Conservation (phyloP, 2,797 vertebrate species). For the Tokudaia tokunoshimensis region DNA sequence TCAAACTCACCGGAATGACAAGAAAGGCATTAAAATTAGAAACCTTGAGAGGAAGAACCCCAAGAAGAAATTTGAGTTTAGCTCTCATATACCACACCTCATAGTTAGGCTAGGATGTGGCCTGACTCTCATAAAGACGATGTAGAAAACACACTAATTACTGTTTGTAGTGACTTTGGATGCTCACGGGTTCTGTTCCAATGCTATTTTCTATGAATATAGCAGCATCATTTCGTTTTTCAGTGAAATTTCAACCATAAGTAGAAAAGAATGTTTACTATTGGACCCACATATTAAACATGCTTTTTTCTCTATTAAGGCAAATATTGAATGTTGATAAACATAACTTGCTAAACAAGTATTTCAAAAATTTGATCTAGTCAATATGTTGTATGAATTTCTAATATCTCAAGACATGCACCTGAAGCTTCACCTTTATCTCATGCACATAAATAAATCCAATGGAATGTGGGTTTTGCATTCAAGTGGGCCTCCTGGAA, state of each 20-base stretch:
- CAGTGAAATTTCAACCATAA: constrained; percentile 36
- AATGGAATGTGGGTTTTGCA: neutral
- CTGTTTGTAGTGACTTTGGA: constrained; percentile 38
- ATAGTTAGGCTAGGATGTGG: neutral
- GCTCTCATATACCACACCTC: neutral
- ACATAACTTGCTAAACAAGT: constrained; percentile 8
- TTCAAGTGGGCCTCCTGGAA: neutral
- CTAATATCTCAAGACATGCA: constrained; percentile 14
- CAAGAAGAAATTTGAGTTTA: neutral
- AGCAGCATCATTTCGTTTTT: neutral
- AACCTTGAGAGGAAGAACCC: neutral
- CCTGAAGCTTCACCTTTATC: neutral
- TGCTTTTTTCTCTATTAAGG: neutral
- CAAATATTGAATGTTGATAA: constrained; percentile 26
- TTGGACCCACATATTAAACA: constrained; percentile 32
- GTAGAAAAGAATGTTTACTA: constrained; percentile 35
- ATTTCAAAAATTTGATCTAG: constrained; percentile 13
- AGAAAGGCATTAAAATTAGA: neutral
- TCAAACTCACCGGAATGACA: neutral
- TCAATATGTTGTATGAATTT: constrained; percentile 21
- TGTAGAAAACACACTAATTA: neutral
- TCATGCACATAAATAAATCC: neutral
- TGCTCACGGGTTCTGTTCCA: neutral
- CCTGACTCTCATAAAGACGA: constrained; percentile 36
- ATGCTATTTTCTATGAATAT: neutral